Base-by-base conservation (phyloP, 2,113 vertebrate species). In the Alligator mississippiensis region DNA sequence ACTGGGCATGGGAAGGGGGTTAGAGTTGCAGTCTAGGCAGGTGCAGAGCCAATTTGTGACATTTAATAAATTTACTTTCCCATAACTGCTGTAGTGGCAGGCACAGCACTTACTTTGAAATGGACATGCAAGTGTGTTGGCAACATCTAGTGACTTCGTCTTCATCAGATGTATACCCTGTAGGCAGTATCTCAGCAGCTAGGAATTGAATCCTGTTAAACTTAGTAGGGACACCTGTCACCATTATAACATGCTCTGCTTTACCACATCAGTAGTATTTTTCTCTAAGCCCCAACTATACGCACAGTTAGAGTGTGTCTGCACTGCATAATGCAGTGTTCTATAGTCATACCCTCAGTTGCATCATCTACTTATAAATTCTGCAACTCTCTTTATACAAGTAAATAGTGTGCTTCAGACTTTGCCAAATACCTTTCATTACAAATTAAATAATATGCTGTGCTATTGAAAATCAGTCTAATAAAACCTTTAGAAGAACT, bases 141-240 rank as follows among this genome's bases (percentile, higher is more conserved):
- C 95, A 90, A 61, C 93, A 90, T 75, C 82, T 77, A 87, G 38
- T 80, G 92, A 76, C 86, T 93, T 82, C 63, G 74, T 96, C 74
- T 77, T 68, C 91, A 86, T 95, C 95, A 85, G 88, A 91, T 92
- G 91, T 63, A 85, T 18, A 8, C 87, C 80, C 68, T 94, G 80
- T 93, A 95, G 95, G 96, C 95, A 90, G 90, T 82, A 90, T 85
- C 92, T 94, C 92, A 88, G 79, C 82, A 88, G 93, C 82, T 92
- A 96, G 82, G 90, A 91, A 93, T 62, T 61, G 91, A 94, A 91
- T 96, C 95, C 94, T 91, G 94, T 93, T 91, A 93, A 87, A 90
- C 93, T 90, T 96, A 93, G 88, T 93, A 81, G 91, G 93, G 96
- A 60, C 94, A 97, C 90, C 94, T 93, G 94, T 91, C 92, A 17